These are phyloP conservation scores for Toxostoma redivivum DNA, from an alignment of 2,113 vertebrate species.

Conservation along the genomic window DNA sequence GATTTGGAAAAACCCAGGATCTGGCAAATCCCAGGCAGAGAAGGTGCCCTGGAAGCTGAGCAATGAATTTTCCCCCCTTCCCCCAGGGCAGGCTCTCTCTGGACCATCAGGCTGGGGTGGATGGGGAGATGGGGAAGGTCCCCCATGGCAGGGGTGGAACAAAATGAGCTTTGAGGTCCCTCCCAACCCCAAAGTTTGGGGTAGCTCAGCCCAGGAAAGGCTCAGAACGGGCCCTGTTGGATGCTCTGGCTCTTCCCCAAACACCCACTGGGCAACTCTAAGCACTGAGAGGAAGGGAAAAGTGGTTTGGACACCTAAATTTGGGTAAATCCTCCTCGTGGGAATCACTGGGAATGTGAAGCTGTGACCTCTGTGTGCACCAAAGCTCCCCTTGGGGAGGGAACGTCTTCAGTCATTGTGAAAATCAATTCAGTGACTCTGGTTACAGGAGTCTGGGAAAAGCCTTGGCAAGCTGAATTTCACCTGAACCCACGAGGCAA, in stretches of 20 bases:
- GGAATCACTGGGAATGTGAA: background rate
- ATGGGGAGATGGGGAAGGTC: background rate
- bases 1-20: too few species aligned
- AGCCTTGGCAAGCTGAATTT: background rate
- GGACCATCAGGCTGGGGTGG: background rate
- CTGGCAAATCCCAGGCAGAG: background rate
- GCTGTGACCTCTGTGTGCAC: background rate
- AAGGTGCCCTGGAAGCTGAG: background rate
- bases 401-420: background rate
- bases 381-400: background rate
- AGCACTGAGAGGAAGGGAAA: background rate
- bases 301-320: background rate
- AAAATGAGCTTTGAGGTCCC: background rate
- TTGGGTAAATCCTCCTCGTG: background rate
- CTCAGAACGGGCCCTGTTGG: background rate
- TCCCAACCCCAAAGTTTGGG: background rate
- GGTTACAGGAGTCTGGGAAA: background rate
- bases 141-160: background rate
- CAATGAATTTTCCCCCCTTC: background rate
- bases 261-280: background rate
- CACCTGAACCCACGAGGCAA: rapidly evolving
- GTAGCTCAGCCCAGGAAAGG: background rate
- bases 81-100: background rate
- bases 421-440: background rate
- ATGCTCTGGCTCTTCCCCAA: background rate